These are phyloP conservation scores for Laticauda laticaudata DNA, from an alignment of 2,113 vertebrate genomes.

Conservation along the genomic window DNA sequence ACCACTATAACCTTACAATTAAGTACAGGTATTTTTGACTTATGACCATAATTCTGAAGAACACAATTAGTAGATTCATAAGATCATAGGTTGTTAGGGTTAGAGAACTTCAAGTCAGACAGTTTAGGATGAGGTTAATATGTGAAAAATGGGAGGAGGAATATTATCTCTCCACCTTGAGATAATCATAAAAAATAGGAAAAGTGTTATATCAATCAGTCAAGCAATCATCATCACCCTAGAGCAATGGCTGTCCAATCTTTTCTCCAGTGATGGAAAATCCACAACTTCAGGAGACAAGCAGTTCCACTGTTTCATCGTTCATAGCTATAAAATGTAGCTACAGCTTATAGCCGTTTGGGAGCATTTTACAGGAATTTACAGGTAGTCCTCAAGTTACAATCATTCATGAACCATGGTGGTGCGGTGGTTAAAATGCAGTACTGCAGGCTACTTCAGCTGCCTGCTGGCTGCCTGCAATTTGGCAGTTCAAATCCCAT, in stretches of 20 bases:
- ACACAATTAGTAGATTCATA: background rate
- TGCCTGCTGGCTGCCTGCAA: no score
- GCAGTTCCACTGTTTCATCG: background rate
- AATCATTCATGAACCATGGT: background rate
- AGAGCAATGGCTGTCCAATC: background rate
- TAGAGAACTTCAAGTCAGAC: background rate
- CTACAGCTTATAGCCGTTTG: background rate
- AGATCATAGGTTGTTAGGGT: background rate
- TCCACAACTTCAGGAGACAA: background rate
- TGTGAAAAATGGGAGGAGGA: background rate
- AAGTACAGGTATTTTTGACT: background rate
- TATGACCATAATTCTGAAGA: background rate
- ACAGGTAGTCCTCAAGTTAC: background rate
- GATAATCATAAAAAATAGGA: background rate
- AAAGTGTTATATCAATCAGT: background rate
- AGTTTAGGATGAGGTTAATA: background rate
- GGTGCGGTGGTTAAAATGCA: no score
- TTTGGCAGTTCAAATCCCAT: no score
- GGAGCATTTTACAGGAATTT: background rate
- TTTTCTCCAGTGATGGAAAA: background rate
- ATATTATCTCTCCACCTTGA: background rate
- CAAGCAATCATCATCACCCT: background rate
- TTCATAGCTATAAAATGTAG: background rate
- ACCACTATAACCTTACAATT: background rate
- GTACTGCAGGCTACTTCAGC: no score